phyloP scores from a whole-genome alignment of 2,888 invertebrate species.

The Heliconius ethilla region DNA sequence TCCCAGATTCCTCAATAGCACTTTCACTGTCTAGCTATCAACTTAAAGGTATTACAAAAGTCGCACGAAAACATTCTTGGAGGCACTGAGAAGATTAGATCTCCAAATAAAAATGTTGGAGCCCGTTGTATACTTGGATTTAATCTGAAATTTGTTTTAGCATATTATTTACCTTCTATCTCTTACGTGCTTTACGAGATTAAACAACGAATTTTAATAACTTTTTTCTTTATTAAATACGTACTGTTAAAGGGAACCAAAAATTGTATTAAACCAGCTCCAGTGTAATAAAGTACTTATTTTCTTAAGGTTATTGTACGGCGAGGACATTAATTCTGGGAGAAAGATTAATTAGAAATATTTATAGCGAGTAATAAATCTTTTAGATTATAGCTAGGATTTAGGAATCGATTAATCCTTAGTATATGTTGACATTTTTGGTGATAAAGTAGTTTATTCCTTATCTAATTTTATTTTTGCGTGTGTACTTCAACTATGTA shows the following conservation, averaged over 20 bases:
- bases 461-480: not conserved
- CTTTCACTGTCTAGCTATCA: slow-evolving; percentile 34
- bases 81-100: slow-evolving; percentile 46
- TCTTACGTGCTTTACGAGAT: slow-evolving; percentile 38
- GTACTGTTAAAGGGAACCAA: slow-evolving; percentile 19
- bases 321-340: slow-evolving; percentile 42
- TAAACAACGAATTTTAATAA: slow-evolving; percentile 40
- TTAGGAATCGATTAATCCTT: slow-evolving; percentile 36
- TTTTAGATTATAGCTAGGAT: slow-evolving; percentile 35
- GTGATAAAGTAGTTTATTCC: not conserved
- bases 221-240: slow-evolving; percentile 36
- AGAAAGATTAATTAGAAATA: slow-evolving; percentile 48
- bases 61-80: slow-evolving; percentile 41
- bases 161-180: slow-evolving; percentile 40
- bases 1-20: slow-evolving; percentile 34
- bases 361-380: slow-evolving; percentile 46
- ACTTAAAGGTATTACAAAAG: slow-evolving; percentile 40
- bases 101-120: slow-evolving; percentile 53
- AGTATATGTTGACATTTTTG: not conserved
- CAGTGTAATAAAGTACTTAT: slow-evolving; percentile 39
- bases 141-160: slow-evolving; percentile 51
- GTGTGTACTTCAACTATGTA: not conserved
- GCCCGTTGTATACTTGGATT: slow-evolving; percentile 50
- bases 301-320: slow-evolving; percentile 28
- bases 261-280: slow-evolving; percentile 23